Evolutionary conservation across 2,113 vertebrate species (phyloP), one percentile per base, ranked within the genome.

Genomic region (Oreotrochilus melanogaster): DNA sequence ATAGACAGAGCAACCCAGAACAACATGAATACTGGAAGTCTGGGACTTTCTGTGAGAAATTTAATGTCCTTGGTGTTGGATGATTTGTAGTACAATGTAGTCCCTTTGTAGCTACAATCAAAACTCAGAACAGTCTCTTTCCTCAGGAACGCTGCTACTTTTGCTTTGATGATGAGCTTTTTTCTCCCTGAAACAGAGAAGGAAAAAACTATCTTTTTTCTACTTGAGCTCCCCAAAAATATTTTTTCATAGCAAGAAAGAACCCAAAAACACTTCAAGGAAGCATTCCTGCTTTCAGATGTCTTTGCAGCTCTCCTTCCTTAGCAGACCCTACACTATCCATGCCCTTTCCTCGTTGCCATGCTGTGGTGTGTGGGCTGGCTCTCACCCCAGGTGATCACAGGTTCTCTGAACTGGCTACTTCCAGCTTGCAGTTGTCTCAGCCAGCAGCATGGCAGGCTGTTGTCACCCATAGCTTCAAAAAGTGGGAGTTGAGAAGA

Each of bases 11-110:
- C 17, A 84, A 23, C 37, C 15, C 19, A 4, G 31, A 45, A 53
- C n/a, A 57, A 6, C 33, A 67, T 1, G 0, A 43, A 54, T 18
- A 6, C 1, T 51, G 30, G 13, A 45, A 57, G 9, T 47, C 19
- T 0, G 2, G 56, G 39, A 35, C 27, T 84, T 93, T 42, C 24
- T 66, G 10, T 69, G 21, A 37, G 48, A 31, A 14, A 53, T 51
- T 16, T 28, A 33, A 6, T 5, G 1, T 67, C 75, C 18, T 31
- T 39, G 69, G 7, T 6, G 3, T 54, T 62, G n/a, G 5, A 16
- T 62, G 28, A 75, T 30, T 78, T 50, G 22, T 84, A 30, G 28
- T 58, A 64, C 19, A 78, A 78, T 12, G 1, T 48, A 56, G 18
- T 54, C 11, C 1, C 23, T 58, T 89, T 64, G 14, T 9, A 51